Conservation (phyloP, 2,113 vertebrate species). For the Bubo bubo region DNA sequence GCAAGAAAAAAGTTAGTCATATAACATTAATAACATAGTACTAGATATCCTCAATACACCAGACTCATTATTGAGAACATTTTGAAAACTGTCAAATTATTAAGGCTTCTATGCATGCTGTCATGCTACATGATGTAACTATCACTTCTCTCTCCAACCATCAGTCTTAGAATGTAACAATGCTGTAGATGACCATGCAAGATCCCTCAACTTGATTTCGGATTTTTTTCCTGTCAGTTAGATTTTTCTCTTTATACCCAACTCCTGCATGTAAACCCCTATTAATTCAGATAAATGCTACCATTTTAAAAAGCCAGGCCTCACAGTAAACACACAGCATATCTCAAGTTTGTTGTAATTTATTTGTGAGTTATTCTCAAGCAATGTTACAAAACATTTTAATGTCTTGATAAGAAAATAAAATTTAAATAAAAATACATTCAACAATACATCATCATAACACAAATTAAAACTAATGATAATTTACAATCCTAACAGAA, state of each 20-base stretch:
- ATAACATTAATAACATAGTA: neutral
- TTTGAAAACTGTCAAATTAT: neutral
- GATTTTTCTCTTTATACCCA: neutral
- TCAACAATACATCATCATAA: slow-evolving; percentile 72
- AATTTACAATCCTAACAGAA: slow-evolving; percentile 75
- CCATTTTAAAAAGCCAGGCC: neutral
- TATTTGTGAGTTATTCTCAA: slow-evolving; percentile 77
- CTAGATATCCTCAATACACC: neutral
- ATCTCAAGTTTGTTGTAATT: slow-evolving; percentile 58
- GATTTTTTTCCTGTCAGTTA: neutral
- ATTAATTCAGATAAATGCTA: neutral
- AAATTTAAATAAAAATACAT: slow-evolving; percentile 86
- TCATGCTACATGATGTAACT: neutral
- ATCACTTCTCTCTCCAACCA: neutral
- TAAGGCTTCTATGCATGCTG: neutral
- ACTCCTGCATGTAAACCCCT: neutral
- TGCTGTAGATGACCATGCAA: neutral
- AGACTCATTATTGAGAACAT: neutral
- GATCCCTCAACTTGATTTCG: neutral
- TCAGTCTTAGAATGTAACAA: neutral
- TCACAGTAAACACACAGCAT: neutral
- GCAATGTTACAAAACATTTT: slow-evolving; percentile 76
- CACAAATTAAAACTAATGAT: slow-evolving; percentile 71
- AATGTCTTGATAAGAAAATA: slow-evolving; percentile 82
- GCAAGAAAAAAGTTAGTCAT: neutral